These are phyloP conservation scores for Cenopis cana DNA, from an alignment of 2,888 invertebrate genomes.

Conservation along the genomic window DNA sequence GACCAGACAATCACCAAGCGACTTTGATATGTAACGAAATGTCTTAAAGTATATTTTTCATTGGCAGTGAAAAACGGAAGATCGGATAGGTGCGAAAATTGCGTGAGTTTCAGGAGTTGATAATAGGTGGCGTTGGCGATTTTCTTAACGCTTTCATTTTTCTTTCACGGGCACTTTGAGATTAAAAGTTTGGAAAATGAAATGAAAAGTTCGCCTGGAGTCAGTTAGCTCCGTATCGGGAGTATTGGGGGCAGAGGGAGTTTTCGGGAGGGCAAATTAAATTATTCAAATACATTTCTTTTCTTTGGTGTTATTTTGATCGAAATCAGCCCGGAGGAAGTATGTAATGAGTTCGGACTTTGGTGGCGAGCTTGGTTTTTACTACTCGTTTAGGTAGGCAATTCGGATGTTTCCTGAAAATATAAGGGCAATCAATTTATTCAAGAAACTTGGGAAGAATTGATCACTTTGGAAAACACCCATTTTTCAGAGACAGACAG, in stretches of 20 bases:
- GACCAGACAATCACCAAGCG: slow-evolving; percentile 24
- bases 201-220: slow-evolving; percentile 73
- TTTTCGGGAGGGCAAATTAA: slow-evolving; percentile 45
- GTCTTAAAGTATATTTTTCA: slow-evolving; percentile 30
- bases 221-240: slow-evolving; percentile 64
- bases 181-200: slow-evolving; percentile 84
- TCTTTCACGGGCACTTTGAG: slow-evolving; percentile 85
- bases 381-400: slow-evolving; percentile 22
- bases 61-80: not conserved
- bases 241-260: slow-evolving; percentile 56
- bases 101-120: slow-evolving; percentile 73
- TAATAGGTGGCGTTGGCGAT: slow-evolving; percentile 83
- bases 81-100: slow-evolving; percentile 55
- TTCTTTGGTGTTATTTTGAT: slow-evolving; percentile 45
- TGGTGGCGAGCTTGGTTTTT: slow-evolving; percentile 17
- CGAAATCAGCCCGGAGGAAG: slow-evolving; percentile 38
- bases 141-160: slow-evolving; percentile 81
- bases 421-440: slow-evolving; percentile 23
- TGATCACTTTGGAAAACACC: not conserved
- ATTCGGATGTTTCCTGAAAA: slow-evolving; percentile 4
- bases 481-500: not conserved
- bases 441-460: slow-evolving; percentile 14
- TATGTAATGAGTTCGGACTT: slow-evolving; percentile 42
- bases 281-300: slow-evolving; percentile 46
- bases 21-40: slow-evolving; percentile 27